A percentile compares a stretch with the other conserved stretches of the same genome.
These are phyloP conservation scores for Plusia festucae DNA, from an alignment of 2,888 invertebrate species.

Conservation along the genomic window DNA sequence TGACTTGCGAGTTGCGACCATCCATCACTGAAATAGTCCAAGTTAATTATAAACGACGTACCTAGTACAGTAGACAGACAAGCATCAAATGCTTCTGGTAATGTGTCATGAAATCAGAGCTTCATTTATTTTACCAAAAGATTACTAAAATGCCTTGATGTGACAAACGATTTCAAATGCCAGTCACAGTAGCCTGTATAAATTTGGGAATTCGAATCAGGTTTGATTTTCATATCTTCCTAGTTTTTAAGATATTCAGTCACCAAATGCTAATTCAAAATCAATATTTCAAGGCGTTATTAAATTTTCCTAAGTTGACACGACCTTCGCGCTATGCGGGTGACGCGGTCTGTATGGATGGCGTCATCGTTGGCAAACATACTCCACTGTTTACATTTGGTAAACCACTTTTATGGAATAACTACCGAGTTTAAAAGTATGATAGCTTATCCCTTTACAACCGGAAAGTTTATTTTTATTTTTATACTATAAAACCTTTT, in stretches of 20 bases:
- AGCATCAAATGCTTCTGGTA: slow-evolving; percentile 8
- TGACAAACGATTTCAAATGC: background rate
- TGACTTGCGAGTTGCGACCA: slow-evolving; percentile 38
- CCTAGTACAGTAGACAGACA: slow-evolving; percentile 29
- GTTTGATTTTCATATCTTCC: background rate
- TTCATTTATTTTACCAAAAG: background rate
- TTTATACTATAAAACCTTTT: too few relatives aligned
- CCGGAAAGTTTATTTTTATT: too few relatives aligned
- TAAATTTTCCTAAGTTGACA: slow-evolving; percentile 74
- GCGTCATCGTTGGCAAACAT: slow-evolving; percentile 73
- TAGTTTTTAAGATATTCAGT: background rate
- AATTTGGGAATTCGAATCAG: background rate
- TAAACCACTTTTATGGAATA: slow-evolving; percentile 43
- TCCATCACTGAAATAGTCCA: slow-evolving; percentile 38
- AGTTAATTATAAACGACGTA: slow-evolving; percentile 33
- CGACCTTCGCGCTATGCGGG: slow-evolving; percentile 76
- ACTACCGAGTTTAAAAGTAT: slow-evolving; percentile 43
- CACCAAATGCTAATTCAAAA: slow-evolving; percentile 15
- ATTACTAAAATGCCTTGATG: background rate
- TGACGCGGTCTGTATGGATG: slow-evolving; percentile 70
- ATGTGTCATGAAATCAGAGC: background rate
- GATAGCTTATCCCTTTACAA: too few relatives aligned
- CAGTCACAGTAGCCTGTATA: background rate
- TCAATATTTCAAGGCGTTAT: slow-evolving; percentile 63
- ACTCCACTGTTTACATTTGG: slow-evolving; percentile 61